These are phyloP conservation scores for Selene dorsalis DNA, from an alignment of 2,797 vertebrate genomes.

Conservation along the genomic window DNA sequence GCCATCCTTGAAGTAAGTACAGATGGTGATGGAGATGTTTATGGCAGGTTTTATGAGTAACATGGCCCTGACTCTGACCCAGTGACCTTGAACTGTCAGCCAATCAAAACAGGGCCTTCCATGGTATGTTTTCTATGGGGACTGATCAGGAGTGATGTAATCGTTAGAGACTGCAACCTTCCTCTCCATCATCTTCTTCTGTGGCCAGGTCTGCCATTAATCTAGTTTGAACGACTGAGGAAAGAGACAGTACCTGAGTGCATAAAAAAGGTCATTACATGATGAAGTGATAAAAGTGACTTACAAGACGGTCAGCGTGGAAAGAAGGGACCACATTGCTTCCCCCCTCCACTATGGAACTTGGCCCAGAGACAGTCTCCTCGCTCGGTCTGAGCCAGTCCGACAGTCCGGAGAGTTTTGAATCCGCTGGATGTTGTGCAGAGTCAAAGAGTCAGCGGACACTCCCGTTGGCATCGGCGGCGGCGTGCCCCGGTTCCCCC, in stretches of 20 bases:
- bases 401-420: slow-evolving; percentile 79
- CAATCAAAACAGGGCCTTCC: slow-evolving; percentile 79
- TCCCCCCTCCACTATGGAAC: slow-evolving; percentile 85
- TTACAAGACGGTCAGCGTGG: slow-evolving; percentile 89
- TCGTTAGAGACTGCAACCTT: slow-evolving; percentile 60
- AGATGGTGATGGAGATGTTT: slow-evolving; percentile 81
- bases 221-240: slow-evolving; percentile 41
- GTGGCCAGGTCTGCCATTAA: slow-evolving; percentile 1
- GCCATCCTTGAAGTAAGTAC: slow-evolving; percentile 71
- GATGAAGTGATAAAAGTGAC: slow-evolving; percentile 69
- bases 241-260: slow-evolving; percentile 8
- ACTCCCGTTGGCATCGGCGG: slow-evolving; percentile 83
- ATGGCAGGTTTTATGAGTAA: slow-evolving; percentile 81
- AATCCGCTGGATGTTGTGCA: slow-evolving; percentile 78
- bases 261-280: slow-evolving; percentile 9
- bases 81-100: slow-evolving; percentile 82
- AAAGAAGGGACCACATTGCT: slow-evolving; percentile 89
- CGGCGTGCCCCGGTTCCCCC: slow-evolving; percentile 77
- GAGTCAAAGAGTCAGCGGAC: slow-evolving; percentile 82
- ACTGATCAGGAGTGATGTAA: slow-evolving; percentile 83
- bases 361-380: slow-evolving; percentile 83
- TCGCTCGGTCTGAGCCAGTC: slow-evolving; percentile 82
- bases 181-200: slow-evolving; percentile 63
- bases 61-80: slow-evolving; percentile 76
- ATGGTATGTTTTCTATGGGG: slow-evolving; percentile 77